phyloP scores from a whole-genome alignment of 2,888 invertebrate species.

The Horisme vitalbata region DNA sequence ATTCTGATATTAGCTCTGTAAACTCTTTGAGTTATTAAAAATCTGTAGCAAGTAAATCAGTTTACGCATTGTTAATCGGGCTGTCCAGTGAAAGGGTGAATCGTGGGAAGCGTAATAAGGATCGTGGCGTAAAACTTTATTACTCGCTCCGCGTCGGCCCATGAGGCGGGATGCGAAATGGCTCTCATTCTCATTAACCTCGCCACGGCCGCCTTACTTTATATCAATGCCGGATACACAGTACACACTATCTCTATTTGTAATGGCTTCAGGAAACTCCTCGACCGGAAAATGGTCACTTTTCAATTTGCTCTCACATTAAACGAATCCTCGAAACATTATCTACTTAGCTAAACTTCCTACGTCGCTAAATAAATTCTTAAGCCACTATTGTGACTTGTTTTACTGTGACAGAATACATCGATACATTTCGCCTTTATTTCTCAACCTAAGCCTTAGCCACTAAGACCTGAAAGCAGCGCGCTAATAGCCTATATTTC shows the following conservation, averaged over 20 bases:
- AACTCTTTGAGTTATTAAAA: slow-evolving; percentile 30
- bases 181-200: slow-evolving; percentile 75
- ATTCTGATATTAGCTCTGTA: slow-evolving; percentile 30
- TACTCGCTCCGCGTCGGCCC: slow-evolving; percentile 60
- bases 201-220: slow-evolving; percentile 55
- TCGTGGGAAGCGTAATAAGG: slow-evolving; percentile 64
- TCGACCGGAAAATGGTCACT: slow-evolving; percentile 29
- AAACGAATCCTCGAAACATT: slow-evolving; percentile 1
- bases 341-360: background rate
- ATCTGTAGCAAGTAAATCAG: slow-evolving; percentile 56
- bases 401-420: too few species aligned
- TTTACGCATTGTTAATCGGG: slow-evolving; percentile 70
- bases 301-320: slow-evolving; percentile 16
- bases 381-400: too few species aligned
- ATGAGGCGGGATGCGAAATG: slow-evolving; percentile 64
- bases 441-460: background rate
- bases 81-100: slow-evolving; percentile 58
- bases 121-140: slow-evolving; percentile 73
- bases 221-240: slow-evolving; percentile 58
- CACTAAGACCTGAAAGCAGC: slow-evolving; percentile 23
- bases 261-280: slow-evolving; percentile 33
- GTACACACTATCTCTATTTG: slow-evolving; percentile 40
- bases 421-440: too few species aligned
- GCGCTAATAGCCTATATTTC: slow-evolving; percentile 29
- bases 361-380: background rate